Conservation (phyloP, 2,797 vertebrate species). For the Falco naumanni region DNA sequence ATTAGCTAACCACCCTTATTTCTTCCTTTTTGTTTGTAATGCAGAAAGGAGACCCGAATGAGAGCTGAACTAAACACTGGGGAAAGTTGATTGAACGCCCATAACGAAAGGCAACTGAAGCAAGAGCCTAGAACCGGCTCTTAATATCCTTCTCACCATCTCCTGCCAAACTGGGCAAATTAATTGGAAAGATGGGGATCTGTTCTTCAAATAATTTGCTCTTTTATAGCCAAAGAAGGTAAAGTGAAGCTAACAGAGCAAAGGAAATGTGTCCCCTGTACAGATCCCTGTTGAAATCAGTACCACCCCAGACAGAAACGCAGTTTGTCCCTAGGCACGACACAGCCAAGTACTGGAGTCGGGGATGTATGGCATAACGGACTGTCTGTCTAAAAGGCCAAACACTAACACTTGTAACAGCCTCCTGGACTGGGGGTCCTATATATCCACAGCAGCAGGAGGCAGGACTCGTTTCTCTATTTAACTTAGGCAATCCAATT, state of each 20-base stretch:
- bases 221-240: not conserved
- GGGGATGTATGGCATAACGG: not conserved
- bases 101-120: not conserved
- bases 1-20: not conserved
- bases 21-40: not conserved
- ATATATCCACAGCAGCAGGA: not conserved
- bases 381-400: not conserved
- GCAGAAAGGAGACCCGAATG: not conserved
- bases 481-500: not conserved
- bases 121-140: not conserved
- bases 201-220: not conserved
- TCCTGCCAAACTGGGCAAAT: not conserved
- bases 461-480: not conserved
- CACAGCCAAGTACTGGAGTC: not conserved
- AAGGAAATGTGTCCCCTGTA: not conserved
- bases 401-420: not conserved
- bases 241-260: not conserved
- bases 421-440: not conserved
- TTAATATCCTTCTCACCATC: not conserved
- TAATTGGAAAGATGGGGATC: not conserved
- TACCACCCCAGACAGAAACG: not conserved
- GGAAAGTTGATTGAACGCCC: not conserved
- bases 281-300: not conserved
- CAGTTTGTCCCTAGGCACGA: not conserved
- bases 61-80: not conserved